Conservation (phyloP, 2,888 invertebrate species). For the Tolmerus cingulatus region DNA sequence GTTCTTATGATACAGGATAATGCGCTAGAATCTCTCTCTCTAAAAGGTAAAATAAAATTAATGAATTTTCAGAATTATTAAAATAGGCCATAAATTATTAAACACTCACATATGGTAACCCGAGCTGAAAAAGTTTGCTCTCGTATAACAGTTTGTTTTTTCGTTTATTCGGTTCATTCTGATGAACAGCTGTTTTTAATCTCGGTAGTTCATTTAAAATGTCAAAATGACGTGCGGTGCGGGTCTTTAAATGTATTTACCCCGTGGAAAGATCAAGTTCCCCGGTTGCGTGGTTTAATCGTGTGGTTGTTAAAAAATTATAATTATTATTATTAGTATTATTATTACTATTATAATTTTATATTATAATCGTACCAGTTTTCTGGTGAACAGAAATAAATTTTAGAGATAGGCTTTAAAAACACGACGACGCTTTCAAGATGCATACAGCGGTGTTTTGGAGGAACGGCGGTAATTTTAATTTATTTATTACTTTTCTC, state of each 20-base stretch:
- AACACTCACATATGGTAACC: neutral
- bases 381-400: neutral
- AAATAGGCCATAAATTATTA: no score
- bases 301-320: no score
- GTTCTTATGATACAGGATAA: no score
- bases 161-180: neutral
- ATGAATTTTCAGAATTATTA: no score
- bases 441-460: constrained; percentile 64
- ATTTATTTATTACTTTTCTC: neutral
- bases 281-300: neutral
- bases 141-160: neutral
- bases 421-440: neutral
- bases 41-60: no score
- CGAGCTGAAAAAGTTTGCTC: neutral
- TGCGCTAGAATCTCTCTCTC: no score
- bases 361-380: neutral
- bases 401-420: neutral
- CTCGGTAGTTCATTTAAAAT: neutral
- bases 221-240: neutral
- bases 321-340: no score
- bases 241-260: neutral
- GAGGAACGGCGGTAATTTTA: constrained; percentile 60
- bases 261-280: neutral
- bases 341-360: no score
- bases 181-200: neutral